Evolutionary conservation across 2,113 vertebrate species (phyloP), one percentile per base, ranked within the genome.

Genomic region (Pterophyllum scalare): DNA sequence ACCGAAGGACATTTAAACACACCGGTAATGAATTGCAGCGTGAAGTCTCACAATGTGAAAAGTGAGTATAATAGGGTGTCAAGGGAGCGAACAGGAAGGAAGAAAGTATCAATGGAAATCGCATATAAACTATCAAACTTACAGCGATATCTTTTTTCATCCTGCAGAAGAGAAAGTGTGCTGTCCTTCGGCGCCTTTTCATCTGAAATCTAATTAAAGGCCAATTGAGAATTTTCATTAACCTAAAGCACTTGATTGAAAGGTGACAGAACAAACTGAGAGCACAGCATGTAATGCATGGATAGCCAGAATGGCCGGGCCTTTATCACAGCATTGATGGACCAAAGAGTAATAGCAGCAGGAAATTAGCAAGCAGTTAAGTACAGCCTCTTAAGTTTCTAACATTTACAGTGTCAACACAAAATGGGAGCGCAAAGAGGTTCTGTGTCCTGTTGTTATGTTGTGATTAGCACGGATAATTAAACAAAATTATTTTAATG

Each of bases 341-440:
- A 72, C 56, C 59, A 62, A 59, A 75, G 61, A 72, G 59, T 85
- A 88, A 81, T 75, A 79, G 76, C 77, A 70, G 79, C 46, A 58
- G 87, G 86, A 90, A 94, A 88, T 88, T 67, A 87, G 84, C 85
- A 40, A 10, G 60, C 77, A 24, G 70, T 91, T 89, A 90, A 92
- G 74, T 57, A 60, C 46, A 81, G 81, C 28, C 86, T 85, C 86
- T 92, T 85, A 79, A 61, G 62, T 65, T 60, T 89, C 59, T 83
- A 77, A 82, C 88, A 83, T 89, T 87, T 90, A 87, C 84, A 90
- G 81, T 81, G 87, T 88, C 86, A 88, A 89, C 83, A 87, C 77
- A 79, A 64, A 87, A 65, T 26, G 26, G 52, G n/a, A 52, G 49
- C 7, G 59, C 40, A 77, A 61, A 88, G 65, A 77, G 52, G 62